A percentile compares a stretch with the other conserved stretches of the same genome.
phyloP scores from a whole-genome alignment of 2,888 invertebrate species.

The Incurvaria masculella region DNA sequence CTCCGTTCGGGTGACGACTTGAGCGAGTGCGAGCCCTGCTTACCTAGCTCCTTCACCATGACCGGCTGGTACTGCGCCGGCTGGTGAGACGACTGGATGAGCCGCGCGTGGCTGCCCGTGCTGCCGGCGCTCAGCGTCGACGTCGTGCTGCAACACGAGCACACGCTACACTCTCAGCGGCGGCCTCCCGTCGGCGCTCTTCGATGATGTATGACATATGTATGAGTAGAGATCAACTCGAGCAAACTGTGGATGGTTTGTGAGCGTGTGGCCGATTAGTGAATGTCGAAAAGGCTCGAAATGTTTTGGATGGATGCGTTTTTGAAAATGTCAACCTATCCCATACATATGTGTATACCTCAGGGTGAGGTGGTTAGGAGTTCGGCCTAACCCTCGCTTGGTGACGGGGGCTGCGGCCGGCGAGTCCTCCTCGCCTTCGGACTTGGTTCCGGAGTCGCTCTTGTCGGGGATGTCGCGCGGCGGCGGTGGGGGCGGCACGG shows the following conservation, averaged over 20 bases:
- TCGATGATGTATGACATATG: slow-evolving; percentile 28
- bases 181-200: slow-evolving; percentile 74
- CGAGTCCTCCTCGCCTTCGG: slow-evolving; percentile 83
- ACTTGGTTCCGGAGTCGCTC: slow-evolving; percentile 73
- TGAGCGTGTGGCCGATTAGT: background rate
- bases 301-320: slow-evolving; percentile 12
- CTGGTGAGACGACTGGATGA: slow-evolving; percentile 92
- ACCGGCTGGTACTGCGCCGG: slow-evolving; percentile 90
- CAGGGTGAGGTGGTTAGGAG: slow-evolving; percentile 90
- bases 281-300: slow-evolving; percentile 11
- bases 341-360: slow-evolving; percentile 58
- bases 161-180: slow-evolving; percentile 69
- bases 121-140: slow-evolving; percentile 92
- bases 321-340: slow-evolving; percentile 18
- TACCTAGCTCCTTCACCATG: slow-evolving; percentile 87
- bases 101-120: slow-evolving; percentile 88
- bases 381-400: slow-evolving; percentile 75
- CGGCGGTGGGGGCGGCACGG: slow-evolving; percentile 38
- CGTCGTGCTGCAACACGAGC: slow-evolving; percentile 68
- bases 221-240: slow-evolving; percentile 31
- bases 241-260: background rate
- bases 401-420: slow-evolving; percentile 63
- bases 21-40: slow-evolving; percentile 55
- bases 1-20: slow-evolving; percentile 52
- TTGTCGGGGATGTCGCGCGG: slow-evolving; percentile 51